Evolutionary conservation across 2,888 invertebrate species (phyloP).

Genomic region (Melieria picta): DNA sequence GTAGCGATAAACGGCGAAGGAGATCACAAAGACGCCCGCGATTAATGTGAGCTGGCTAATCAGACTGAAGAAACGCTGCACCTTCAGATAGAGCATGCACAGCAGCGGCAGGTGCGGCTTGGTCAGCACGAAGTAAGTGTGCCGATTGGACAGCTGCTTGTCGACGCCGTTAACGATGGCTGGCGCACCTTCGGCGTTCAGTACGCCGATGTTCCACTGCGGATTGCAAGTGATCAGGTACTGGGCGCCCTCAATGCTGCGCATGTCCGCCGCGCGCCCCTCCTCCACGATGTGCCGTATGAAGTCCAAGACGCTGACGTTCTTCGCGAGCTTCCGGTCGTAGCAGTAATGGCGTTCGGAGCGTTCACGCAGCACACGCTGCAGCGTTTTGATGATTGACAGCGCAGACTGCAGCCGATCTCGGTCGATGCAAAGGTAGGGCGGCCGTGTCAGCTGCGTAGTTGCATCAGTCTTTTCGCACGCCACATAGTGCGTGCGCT

Average conservation of each 20-base stretch:
- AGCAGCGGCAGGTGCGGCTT: constrained; percentile 60
- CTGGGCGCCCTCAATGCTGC: constrained; percentile 68
- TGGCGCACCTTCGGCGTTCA: constrained; percentile 56
- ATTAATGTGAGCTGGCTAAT: constrained; percentile 64
- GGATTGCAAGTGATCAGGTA: constrained; percentile 78
- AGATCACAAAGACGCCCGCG: constrained; percentile 63
- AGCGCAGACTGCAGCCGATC: constrained; percentile 73
- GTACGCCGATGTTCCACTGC: constrained; percentile 76
- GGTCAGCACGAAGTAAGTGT: constrained; percentile 53
- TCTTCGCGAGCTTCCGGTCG: constrained; percentile 66
- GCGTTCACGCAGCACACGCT: constrained; percentile 72
- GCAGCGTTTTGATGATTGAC: constrained; percentile 72
- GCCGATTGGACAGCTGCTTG: constrained; percentile 53
- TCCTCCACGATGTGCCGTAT: constrained; percentile 67
- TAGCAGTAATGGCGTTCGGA: constrained; percentile 62
- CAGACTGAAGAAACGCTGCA: constrained; percentile 62
- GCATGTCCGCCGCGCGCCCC: constrained; percentile 46
- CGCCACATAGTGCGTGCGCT: constrained; percentile 70
- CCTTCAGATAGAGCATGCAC: constrained; percentile 57
- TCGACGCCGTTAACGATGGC: constrained; percentile 66
- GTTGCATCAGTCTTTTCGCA: constrained; percentile 57
- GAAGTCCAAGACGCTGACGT: constrained; percentile 73
- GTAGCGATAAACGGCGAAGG: constrained; percentile 42
- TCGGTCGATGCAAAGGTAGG: constrained; percentile 70
- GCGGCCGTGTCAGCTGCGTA: constrained; percentile 37